Evolutionary conservation across 2,113 vertebrate species (phyloP).

Genomic region (Sinosuthora webbiana): DNA sequence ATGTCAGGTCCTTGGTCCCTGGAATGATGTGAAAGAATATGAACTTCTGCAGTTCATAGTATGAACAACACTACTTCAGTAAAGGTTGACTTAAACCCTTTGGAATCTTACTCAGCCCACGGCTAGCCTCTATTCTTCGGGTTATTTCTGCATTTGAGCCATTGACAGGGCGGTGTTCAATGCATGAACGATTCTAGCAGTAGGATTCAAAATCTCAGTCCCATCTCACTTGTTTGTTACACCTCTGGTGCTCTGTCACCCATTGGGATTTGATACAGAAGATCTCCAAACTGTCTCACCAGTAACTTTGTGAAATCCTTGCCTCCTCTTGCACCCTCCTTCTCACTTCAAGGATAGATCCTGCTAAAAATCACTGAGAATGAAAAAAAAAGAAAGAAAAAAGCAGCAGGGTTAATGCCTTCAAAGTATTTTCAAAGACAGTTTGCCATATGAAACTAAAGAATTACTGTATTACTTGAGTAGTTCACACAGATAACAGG

Average conservation of each 20-base stretch:
- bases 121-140: not conserved
- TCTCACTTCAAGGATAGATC: not conserved
- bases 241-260: not conserved
- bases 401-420: not conserved
- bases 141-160: not conserved
- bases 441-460: not conserved
- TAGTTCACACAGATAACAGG: not conserved
- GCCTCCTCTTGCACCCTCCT: not conserved
- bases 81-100: not conserved
- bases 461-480: not conserved
- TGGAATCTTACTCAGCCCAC: not conserved
- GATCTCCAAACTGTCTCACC: not conserved
- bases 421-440: not conserved
- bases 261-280: not conserved
- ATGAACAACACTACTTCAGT: not conserved
- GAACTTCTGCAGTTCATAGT: not conserved
- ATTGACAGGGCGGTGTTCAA: not conserved
- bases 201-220: not conserved
- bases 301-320: not conserved
- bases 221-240: not conserved
- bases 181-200: not conserved
- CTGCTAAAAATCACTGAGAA: not conserved
- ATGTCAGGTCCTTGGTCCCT: not conserved
- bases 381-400: not conserved
- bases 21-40: not conserved